A percentile compares a stretch with the other conserved stretches of the same genome.
Conservation (phyloP, 2,113 vertebrate species). For the Pyrgilauda ruficollis region DNA sequence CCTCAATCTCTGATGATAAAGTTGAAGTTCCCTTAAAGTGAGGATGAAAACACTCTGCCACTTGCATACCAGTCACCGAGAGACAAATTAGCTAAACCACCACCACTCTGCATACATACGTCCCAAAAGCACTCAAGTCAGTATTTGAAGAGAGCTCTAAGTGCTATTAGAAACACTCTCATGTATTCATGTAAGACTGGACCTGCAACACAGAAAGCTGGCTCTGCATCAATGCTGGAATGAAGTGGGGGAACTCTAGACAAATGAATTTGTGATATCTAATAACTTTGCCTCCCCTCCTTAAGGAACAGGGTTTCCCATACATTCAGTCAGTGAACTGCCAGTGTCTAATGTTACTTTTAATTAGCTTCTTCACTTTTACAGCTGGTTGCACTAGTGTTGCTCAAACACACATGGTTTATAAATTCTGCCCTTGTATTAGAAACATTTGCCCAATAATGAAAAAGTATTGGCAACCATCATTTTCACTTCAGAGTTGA, state of each 20-base stretch:
- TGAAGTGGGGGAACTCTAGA: fast-evolving
- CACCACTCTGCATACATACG: neutral
- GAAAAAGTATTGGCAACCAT: neutral
- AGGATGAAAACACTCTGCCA: neutral
- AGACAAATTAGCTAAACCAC: neutral
- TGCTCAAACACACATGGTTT: neutral
- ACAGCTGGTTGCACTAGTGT: neutral
- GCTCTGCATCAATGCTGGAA: neutral
- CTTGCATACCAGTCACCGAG: neutral
- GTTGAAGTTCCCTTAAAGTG: neutral
- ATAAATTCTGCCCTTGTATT: neutral
- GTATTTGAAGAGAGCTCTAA: neutral
- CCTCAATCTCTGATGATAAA: neutral
- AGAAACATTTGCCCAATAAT: neutral
- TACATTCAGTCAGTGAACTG: neutral
- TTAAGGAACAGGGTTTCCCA: neutral
- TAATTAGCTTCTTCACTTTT: neutral
- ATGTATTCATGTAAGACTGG: neutral
- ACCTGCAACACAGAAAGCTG: neutral
- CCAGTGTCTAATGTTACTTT: neutral
- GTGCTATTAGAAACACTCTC: neutral
- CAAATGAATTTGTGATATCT: neutral
- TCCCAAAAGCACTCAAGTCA: neutral
- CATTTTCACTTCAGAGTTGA: neutral
- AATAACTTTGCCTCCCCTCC: neutral